Evolutionary conservation across 1,140 invertebrate genomes (phyloP), one percentile per base, ranked within the genome.

Genomic region (Bombus waltoni): DNA sequence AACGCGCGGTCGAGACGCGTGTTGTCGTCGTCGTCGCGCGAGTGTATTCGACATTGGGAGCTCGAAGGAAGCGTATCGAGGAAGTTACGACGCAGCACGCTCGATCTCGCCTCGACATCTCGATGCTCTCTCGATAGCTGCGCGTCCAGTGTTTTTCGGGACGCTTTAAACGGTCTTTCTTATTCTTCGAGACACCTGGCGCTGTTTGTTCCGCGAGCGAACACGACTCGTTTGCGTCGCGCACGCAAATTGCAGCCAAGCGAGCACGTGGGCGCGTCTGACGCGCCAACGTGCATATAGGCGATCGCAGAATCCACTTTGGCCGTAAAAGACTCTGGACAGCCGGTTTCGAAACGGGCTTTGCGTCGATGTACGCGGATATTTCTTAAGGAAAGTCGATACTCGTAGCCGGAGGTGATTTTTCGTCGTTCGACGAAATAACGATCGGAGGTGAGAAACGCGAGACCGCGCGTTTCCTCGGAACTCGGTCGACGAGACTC

Each of bases 401-500:
- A 10, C 1, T 35, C 3, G 9, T 28, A 4, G 25, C 40, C 15
- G 25, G 18, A 11, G 66, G 18, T 1, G 35, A 81, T 53, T 47
- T 80, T 80, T 47, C n/a, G n/a, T 70, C 4, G 11, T 18, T 44
- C 38, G 28, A 9, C 35, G 71, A 8, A 75, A 53, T 10, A 3
- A 80, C 3, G 35, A 71, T 47, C 65, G 65, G 10, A 11, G 32
- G 3, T 22, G 8, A 53, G 47, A 53, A 9, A n/a, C 44, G 22
- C 35, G 22, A 25, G n/a, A 8, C 18, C 32, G 8, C 35, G 40
- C 71, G 74, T 83, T 82, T 47, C 32, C 42, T 9, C 11, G 42
- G 40, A 86, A 86, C 71, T 81, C 82, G 84, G 59, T 81, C 78
- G 78, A 59, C 47, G 18, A 53, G 47, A 53, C 47, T 53, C 57